phyloP scores from a whole-genome alignment of 1,140 invertebrate species.

The Andrena cerasifolii region DNA sequence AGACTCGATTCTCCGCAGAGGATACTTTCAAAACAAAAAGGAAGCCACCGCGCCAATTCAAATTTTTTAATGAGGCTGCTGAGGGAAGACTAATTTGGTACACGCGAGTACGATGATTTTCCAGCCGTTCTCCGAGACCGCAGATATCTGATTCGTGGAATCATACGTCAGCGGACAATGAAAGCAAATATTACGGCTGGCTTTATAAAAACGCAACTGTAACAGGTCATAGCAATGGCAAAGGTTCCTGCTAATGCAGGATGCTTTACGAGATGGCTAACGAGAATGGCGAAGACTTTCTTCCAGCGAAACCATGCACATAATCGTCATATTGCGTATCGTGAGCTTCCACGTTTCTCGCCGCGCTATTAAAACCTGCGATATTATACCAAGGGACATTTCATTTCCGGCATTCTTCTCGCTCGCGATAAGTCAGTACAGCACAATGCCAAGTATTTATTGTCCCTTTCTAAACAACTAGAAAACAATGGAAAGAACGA shows the following conservation, averaged over 20 bases:
- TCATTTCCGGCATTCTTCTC: slow-evolving; percentile 36
- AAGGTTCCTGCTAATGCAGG: slow-evolving; percentile 1
- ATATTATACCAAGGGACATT: slow-evolving; percentile 18
- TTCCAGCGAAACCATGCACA: slow-evolving; percentile 6
- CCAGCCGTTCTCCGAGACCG: background rate
- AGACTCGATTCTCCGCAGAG: background rate
- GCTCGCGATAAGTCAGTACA: background rate
- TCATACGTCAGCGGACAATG: background rate
- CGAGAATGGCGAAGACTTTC: slow-evolving; percentile 19
- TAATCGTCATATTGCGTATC: slow-evolving; percentile 30
- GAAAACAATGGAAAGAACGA: too few species aligned
- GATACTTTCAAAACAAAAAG: background rate
- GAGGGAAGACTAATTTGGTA: background rate
- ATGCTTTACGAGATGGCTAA: slow-evolving; percentile 29
- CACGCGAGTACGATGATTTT: background rate
- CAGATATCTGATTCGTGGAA: background rate
- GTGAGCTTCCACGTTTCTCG: slow-evolving; percentile 38
- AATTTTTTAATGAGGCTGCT: too few species aligned
- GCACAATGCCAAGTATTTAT: slow-evolving; percentile 11
- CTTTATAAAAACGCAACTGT: background rate
- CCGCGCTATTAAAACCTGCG: slow-evolving; percentile 11
- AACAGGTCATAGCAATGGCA: background rate
- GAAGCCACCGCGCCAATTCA: too few species aligned
- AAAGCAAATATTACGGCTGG: background rate
- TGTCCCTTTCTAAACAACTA: background rate